A percentile compares a stretch with the other conserved stretches of the same genome.
Evolutionary conservation across 1,140 invertebrate species (phyloP).

Genomic region (Pseudomyrmex pallidus): DNA sequence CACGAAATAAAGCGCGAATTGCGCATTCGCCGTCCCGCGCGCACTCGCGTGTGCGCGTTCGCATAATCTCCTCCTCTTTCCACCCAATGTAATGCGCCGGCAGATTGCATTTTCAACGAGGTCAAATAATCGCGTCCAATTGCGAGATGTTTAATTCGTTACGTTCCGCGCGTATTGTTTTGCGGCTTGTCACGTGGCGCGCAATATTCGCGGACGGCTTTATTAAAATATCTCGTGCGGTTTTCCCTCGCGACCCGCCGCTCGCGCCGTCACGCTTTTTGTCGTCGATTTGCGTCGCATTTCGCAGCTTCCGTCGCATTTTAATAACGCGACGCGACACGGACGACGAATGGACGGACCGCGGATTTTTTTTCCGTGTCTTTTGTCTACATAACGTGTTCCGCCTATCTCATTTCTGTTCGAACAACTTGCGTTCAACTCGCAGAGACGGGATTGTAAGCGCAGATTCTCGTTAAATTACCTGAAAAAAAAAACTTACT

Average conservation of each 20-base stretch:
- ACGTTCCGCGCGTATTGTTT: slow-evolving; percentile 46
- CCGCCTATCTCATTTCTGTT: no score
- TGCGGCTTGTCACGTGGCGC: slow-evolving; percentile 3
- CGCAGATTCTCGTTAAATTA: slow-evolving; percentile 5
- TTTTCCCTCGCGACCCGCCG: slow-evolving; percentile 7
- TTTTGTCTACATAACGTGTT: no score
- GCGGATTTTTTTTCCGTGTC: background rate
- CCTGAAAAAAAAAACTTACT: background rate
- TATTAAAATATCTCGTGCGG: slow-evolving; percentile 51
- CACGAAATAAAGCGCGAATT: slow-evolving; percentile 48
- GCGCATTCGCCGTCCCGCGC: slow-evolving; percentile 26
- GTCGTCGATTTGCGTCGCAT: slow-evolving; percentile 26
- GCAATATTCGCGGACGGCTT: slow-evolving; percentile 52
- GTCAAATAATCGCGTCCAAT: slow-evolving; percentile 63
- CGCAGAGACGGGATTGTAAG: background rate
- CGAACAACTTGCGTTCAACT: background rate
- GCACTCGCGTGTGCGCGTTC: background rate
- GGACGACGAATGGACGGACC: background rate
- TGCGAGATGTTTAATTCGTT: slow-evolving; percentile 58
- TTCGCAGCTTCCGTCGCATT: slow-evolving; percentile 13
- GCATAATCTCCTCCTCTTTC: slow-evolving; percentile 10
- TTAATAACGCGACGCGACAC: slow-evolving; percentile 42
- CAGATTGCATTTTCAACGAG: slow-evolving; percentile 61
- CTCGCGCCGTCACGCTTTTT: background rate
- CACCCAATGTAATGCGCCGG: slow-evolving; percentile 21